phyloP scores from a whole-genome alignment of 2,888 invertebrate species.

The Carpatolechia fugitivella region DNA sequence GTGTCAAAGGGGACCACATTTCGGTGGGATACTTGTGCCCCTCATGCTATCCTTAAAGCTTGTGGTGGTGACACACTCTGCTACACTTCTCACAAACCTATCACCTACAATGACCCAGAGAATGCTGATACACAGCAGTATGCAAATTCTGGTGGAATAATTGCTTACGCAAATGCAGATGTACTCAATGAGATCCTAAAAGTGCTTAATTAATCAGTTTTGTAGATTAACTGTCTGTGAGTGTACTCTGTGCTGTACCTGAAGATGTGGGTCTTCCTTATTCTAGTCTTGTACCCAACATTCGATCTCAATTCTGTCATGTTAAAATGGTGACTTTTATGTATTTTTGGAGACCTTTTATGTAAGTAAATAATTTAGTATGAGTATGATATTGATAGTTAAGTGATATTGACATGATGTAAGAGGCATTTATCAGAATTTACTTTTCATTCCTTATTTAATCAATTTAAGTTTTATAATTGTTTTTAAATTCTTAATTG shows the following conservation, averaged over 20 bases:
- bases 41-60: constrained; percentile 89
- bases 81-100: constrained; percentile 39
- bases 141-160: constrained; percentile 60
- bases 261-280: no score
- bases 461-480: no score
- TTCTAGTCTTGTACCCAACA: no score
- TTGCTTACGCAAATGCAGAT: constrained; percentile 47
- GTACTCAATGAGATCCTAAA: constrained; percentile 42
- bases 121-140: constrained; percentile 49
- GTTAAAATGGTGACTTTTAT: background rate
- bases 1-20: constrained; percentile 90
- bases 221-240: no score
- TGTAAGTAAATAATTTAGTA: background rate
- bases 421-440: no score
- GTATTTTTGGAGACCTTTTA: background rate
- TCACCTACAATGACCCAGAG: constrained; percentile 55
- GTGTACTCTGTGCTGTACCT: no score
- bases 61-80: constrained; percentile 85
- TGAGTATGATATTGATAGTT: background rate
- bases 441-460: no score
- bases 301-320: no score
- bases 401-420: no score
- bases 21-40: constrained; percentile 95
- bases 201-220: constrained; percentile 21
- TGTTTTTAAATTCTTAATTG: no score